A percentile compares a stretch with the other conserved stretches of the same genome.
Evolutionary conservation across 2,113 vertebrate genomes (phyloP).

Genomic region (Hoplias malabaricus): DNA sequence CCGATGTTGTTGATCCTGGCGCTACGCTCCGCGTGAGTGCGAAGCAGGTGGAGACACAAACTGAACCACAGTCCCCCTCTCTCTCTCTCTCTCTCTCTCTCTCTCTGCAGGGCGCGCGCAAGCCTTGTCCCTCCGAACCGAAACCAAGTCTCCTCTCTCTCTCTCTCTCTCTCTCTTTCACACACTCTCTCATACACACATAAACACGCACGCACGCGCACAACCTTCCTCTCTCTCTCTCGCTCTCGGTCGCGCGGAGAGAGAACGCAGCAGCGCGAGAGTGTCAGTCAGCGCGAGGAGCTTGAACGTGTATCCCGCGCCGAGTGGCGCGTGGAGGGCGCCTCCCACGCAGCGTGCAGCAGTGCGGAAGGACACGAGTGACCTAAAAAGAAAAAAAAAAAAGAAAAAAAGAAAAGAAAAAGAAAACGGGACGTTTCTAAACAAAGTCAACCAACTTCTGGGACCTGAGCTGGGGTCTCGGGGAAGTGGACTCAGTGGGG

Average conservation of each 20-base stretch:
- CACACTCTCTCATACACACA: too few species aligned
- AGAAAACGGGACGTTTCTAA: too few species aligned
- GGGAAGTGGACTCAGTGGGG: too few species aligned
- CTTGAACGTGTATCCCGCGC: slow-evolving; percentile 49
- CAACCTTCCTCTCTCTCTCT: neutral
- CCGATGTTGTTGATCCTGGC: too few species aligned
- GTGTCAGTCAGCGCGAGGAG: neutral
- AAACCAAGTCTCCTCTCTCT: too few species aligned
- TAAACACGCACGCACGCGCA: neutral
- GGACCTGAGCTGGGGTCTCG: too few species aligned
- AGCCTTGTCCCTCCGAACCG: slow-evolving; percentile 58
- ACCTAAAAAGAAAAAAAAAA: too few species aligned
- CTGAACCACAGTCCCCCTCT: slow-evolving; percentile 63
- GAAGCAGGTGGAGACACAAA: slow-evolving; percentile 61
- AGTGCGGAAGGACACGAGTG: neutral
- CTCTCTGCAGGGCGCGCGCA: slow-evolving; percentile 35
- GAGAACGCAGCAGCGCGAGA: neutral
- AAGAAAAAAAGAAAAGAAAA: too few species aligned
- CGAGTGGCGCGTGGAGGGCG: slow-evolving; percentile 50
- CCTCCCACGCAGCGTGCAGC: slow-evolving; percentile 37
- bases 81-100: slow-evolving; percentile 39
- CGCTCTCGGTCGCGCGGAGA: neutral
- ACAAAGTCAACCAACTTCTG: too few species aligned
- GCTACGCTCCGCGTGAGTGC: slow-evolving; percentile 42
- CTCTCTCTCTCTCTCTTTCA: neutral